Evolutionary conservation across 2,888 invertebrate species (phyloP).

Genomic region (Sminthurinus aureus): DNA sequence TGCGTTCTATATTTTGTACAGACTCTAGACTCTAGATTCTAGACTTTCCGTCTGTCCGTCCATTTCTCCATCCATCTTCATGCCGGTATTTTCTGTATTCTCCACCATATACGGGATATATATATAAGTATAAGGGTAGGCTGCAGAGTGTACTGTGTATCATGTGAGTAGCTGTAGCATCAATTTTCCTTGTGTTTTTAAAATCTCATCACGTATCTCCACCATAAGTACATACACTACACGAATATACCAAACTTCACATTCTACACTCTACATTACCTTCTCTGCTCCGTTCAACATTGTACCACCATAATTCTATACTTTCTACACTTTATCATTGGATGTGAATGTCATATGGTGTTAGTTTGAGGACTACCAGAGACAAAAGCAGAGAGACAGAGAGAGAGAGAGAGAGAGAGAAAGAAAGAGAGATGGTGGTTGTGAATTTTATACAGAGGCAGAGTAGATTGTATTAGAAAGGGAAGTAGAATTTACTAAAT

Average conservation of each 20-base stretch:
- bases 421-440: too few relatives aligned
- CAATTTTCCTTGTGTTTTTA: conserved; percentile 18
- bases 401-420: too few relatives aligned
- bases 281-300: neutral
- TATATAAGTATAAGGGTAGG: neutral
- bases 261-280: neutral
- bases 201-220: conserved; percentile 29
- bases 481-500: too few relatives aligned
- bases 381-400: too few relatives aligned
- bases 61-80: neutral
- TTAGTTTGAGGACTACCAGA: neutral
- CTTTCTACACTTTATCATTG: neutral
- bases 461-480: too few relatives aligned
- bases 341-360: conserved; percentile 9
- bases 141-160: neutral
- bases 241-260: neutral
- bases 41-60: too few relatives aligned
- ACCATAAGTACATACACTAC: too few relatives aligned
- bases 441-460: too few relatives aligned
- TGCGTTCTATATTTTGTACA: too few relatives aligned
- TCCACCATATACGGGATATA: neutral
- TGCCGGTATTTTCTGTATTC: neutral
- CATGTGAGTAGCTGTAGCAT: neutral
- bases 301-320: neutral
- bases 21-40: too few relatives aligned